Base-by-base conservation (phyloP, 2,888 invertebrate genomes). In the Ceramica pisi region DNA sequence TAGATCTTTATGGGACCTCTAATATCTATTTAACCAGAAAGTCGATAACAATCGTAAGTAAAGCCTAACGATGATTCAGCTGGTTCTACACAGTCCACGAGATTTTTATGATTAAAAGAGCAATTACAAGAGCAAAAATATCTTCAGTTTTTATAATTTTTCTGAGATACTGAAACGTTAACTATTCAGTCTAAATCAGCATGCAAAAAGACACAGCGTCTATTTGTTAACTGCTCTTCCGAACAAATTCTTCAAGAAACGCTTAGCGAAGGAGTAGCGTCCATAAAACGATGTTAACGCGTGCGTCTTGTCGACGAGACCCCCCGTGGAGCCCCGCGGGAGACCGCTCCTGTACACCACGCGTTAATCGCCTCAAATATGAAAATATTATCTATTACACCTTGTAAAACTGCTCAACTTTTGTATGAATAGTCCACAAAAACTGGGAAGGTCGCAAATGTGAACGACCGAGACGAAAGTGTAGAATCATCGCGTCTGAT, bases 311-410 rank as follows among this genome's bases (percentile, higher is more conserved):
- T 83, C 81, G 87, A 85, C 85, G 64, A 50, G 83, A 77, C 84
- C 94, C 88, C 95, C 95, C 88, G 91, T 80, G 38, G 93, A 65
- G 94, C 93, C 77, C 93, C 62, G 90, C 93, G 88, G 95, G 95
- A 90, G 94, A 84, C 88, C 87, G 93, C 94, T 93, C 85, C 94
- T 90, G 93, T 90, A 82, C 80, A 79, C 79, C 87, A 83, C 86
- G 89, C 90, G 87, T 84, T 91, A 90, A 93, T 92, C 89, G 90
- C 87, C 86, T 90, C 88, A 90, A 93, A 93, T 92, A 91, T 91
- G 86, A 90, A 91, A 92, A 92, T 91, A 91, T 91, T 89, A 87
- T 87, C 89, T 89, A 88, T 90, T 88, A 90, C 87, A 90, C 86
- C 89, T 87, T 89, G 90, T 86, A 86, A 87, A 87, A 86, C 76